Evolutionary conservation across 1,140 invertebrate genomes (phyloP).

Genomic region (Sitophilus oryzae): DNA sequence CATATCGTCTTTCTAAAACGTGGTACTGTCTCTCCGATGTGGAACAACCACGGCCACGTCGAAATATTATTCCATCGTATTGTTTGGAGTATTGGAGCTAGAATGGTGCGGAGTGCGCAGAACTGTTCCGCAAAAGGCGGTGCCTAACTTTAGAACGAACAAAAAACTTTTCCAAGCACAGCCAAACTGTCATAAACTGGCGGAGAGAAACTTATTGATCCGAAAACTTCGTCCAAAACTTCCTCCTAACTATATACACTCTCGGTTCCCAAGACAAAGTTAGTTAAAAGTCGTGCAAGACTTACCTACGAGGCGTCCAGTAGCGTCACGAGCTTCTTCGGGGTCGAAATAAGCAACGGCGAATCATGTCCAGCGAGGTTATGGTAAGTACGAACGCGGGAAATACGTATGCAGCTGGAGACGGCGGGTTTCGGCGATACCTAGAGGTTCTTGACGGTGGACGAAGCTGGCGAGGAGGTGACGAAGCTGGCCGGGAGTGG

Average conservation of each 20-base stretch:
- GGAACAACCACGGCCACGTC: no score
- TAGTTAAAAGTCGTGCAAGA: slow-evolving; percentile 21
- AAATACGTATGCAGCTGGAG: background rate
- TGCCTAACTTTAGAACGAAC: slow-evolving; percentile 31
- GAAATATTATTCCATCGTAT: slow-evolving; percentile 22
- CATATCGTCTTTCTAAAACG: no score
- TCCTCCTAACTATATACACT: slow-evolving; percentile 27
- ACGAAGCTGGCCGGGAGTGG: slow-evolving; percentile 24
- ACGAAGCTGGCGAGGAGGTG: slow-evolving; percentile 21
- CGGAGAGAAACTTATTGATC: slow-evolving; percentile 28
- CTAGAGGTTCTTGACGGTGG: slow-evolving; percentile 22
- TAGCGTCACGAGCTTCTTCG: slow-evolving; percentile 6
- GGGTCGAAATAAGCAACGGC: no score
- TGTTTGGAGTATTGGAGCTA: slow-evolving; percentile 20
- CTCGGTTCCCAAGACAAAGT: no score
- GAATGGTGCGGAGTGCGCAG: slow-evolving; percentile 35
- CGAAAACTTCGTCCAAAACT: slow-evolving; percentile 23
- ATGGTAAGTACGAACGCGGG: no score
- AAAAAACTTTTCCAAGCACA: slow-evolving; percentile 40
- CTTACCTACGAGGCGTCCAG: slow-evolving; percentile 24
- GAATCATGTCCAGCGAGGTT: no score
- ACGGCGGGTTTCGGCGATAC: background rate
- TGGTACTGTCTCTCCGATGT: no score
- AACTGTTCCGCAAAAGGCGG: slow-evolving; percentile 32
- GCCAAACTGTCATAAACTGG: slow-evolving; percentile 41